Base-by-base conservation (phyloP, 2,113 vertebrate species). In the Nematolebias whitei region DNA sequence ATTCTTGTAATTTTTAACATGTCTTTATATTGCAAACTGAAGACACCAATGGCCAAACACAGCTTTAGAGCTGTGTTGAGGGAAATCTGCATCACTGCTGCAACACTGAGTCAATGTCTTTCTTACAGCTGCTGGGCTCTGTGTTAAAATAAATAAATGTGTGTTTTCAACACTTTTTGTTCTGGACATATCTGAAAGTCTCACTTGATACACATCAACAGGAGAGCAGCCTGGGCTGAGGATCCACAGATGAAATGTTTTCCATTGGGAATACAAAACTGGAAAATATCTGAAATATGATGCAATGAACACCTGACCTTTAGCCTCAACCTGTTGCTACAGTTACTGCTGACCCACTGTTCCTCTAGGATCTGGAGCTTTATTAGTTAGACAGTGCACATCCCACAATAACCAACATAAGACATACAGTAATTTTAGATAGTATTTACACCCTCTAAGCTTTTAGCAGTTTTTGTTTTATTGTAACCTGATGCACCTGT, bases 111-210 rank as follows among this genome's bases (percentile, higher is more conserved):
- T 69, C 66, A 72, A 26, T 76, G 79, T 84, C 77, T 80, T 71
- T 82, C 51, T 58, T 49, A 43, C 47, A 72, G 66, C 68, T 56
- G 62, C 73, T 59, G 50, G 32, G 23, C 61, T 47, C 20, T 57
- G 47, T 72, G 43, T 76, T 82, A 73, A 24, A 79, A 78, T 54
- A 76, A 76, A 75, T 48, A 77, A 44, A 61, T 77, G 63, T 81
- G 69, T 83, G 67, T 82, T 82, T 68, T 82, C 73, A 45, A 63
- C 40, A 60, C 58, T 48, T 56, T 23, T 0, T 65, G 74, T 54
- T 49, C 38, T 2, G 5, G 20, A 18, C 12, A 13, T 26, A 40
- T 51, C 39, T 82, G 12, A 63, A 48, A 65, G 68, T 44, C 38
- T 69, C 59, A 16, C 53, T 74, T 77, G 64, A 69, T 50, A 18